phyloP scores from a whole-genome alignment of 1,140 invertebrate species.

The Cylas formicarius region DNA sequence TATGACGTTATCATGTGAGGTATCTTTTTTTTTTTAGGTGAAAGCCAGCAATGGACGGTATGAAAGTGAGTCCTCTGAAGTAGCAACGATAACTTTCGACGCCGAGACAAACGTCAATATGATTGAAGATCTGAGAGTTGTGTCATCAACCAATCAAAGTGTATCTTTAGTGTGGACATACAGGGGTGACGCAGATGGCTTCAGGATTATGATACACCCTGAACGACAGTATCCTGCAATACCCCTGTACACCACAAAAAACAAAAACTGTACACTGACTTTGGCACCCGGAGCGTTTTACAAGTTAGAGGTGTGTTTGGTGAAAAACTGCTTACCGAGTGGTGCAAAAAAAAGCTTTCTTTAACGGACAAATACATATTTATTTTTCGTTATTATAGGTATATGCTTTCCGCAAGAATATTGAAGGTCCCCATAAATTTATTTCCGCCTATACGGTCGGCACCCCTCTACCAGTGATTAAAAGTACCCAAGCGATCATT shows the following conservation, averaged over 20 bases:
- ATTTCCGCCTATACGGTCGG: slow-evolving; percentile 51
- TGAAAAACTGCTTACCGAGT: background rate
- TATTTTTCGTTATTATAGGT: slow-evolving; percentile 46
- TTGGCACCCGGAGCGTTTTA: slow-evolving; percentile 48
- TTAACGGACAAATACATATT: background rate
- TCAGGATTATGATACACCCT: slow-evolving; percentile 47
- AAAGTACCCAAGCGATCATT: slow-evolving; percentile 45
- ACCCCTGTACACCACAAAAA: slow-evolving; percentile 35
- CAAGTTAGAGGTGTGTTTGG: slow-evolving; percentile 37
- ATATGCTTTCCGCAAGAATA: slow-evolving; percentile 52
- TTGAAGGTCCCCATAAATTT: slow-evolving; percentile 49
- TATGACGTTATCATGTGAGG: too few relatives aligned
- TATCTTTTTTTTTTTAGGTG: slow-evolving; percentile 51
- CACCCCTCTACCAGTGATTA: slow-evolving; percentile 45
- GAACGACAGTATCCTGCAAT: slow-evolving; percentile 47
- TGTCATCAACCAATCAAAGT: slow-evolving; percentile 43
- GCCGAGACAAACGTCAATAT: slow-evolving; percentile 53
- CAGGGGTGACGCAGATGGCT: slow-evolving; percentile 54
- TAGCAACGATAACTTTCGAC: slow-evolving; percentile 53
- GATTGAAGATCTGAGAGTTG: slow-evolving; percentile 50
- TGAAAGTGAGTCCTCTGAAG: slow-evolving; percentile 52
- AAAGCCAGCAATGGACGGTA: slow-evolving; percentile 54
- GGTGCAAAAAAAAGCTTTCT: background rate
- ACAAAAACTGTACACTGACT: slow-evolving; percentile 43
- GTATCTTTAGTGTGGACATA: slow-evolving; percentile 55